Conservation (phyloP, 2,888 invertebrate genomes). For the Vannuccia rotundouncinata region DNA sequence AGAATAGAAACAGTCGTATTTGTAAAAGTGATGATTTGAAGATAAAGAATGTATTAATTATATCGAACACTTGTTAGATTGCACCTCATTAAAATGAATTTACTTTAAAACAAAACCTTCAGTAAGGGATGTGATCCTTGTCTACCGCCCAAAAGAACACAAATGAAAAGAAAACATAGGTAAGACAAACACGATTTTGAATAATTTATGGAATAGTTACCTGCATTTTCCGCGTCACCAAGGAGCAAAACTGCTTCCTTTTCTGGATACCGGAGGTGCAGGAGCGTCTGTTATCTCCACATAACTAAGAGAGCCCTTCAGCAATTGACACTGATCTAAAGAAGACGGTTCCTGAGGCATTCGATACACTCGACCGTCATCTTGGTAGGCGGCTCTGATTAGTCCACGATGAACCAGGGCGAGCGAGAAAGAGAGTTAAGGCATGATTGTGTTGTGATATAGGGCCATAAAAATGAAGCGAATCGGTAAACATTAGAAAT, state of each 20-base stretch:
- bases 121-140: too few species aligned
- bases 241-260: background rate
- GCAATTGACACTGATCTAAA: constrained; percentile 22
- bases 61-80: too few species aligned
- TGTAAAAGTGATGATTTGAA: too few species aligned
- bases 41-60: too few species aligned
- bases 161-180: background rate
- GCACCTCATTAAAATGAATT: too few species aligned
- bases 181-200: background rate
- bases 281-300: background rate
- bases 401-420: too few species aligned
- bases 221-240: background rate
- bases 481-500: too few species aligned
- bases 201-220: background rate
- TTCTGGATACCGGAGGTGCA: background rate
- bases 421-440: too few species aligned
- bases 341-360: constrained; percentile 32
- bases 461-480: too few species aligned
- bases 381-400: constrained; percentile 30
- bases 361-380: constrained; percentile 30
- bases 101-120: too few species aligned
- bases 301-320: constrained; percentile 32
- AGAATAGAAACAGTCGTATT: too few species aligned
- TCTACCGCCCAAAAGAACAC: background rate
- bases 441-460: too few species aligned